phyloP scores from a whole-genome alignment of 2,888 invertebrate species.

The Andrena dorsata region DNA sequence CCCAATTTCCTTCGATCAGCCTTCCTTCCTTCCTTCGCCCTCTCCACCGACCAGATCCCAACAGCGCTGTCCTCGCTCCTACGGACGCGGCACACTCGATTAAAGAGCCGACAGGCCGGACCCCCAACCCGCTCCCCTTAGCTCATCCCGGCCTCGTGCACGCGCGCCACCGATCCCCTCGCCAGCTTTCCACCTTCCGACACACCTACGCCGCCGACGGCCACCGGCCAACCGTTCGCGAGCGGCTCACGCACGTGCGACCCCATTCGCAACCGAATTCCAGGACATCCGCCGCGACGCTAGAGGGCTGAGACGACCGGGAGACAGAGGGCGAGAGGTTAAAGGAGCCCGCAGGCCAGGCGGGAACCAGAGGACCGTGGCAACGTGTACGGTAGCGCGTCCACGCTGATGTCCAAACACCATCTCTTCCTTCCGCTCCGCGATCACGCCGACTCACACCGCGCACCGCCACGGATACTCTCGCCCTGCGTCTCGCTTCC shows the following conservation, averaged over 20 bases:
- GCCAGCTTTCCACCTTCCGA: constrained; percentile 29
- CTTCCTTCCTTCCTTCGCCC: constrained; percentile 8
- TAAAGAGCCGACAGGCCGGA: constrained; percentile 42
- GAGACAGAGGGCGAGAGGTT: not conserved
- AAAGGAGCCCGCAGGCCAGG: not conserved
- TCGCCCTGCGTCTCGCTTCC: constrained; percentile 43
- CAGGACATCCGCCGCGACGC: not conserved
- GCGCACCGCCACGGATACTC: constrained; percentile 46
- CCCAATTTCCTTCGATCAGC: not conserved
- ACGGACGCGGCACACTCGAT: constrained; percentile 52
- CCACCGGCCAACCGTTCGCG: constrained; percentile 37
- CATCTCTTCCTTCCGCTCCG: constrained; percentile 65
- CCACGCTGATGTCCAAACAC: constrained; percentile 68
- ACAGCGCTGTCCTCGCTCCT: constrained; percentile 20
- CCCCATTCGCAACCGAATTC: constrained; percentile 17
- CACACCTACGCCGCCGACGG: constrained; percentile 42
- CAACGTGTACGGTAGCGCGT: constrained; percentile 66
- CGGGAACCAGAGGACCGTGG: constrained; percentile 24
- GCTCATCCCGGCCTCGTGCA: constrained; percentile 57
- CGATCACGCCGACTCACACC: constrained; percentile 70
- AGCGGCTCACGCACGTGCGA: constrained; percentile 48
- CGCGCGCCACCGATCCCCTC: constrained; percentile 47
- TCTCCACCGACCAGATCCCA: constrained; percentile 1
- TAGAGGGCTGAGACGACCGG: too few relatives aligned
- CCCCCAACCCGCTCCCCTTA: constrained; percentile 57